Percentiles rank a stretch among this genome's conserved stretches.
Conservation (phyloP, 2,113 vertebrate genomes). For the Ornithorhynchus anatinus region DNA sequence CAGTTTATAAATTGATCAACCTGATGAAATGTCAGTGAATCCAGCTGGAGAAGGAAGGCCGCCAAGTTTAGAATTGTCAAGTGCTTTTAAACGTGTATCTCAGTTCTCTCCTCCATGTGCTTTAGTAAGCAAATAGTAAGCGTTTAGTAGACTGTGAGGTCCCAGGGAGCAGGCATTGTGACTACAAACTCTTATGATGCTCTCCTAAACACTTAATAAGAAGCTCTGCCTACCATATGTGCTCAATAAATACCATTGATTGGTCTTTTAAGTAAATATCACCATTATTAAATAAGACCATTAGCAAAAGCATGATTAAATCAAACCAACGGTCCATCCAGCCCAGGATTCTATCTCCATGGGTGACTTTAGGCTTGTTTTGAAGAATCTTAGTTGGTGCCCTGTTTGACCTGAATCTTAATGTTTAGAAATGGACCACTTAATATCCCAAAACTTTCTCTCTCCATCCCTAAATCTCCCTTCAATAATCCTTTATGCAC, state of each 20-base stretch:
- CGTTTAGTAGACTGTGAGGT: background rate
- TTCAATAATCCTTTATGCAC: no score
- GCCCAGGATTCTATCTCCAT: no score
- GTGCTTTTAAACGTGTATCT: background rate
- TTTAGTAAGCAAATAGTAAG: background rate
- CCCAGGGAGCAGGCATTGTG: background rate
- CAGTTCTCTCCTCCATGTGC: background rate
- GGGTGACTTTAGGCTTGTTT: no score
- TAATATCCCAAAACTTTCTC: no score
- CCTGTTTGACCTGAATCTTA: no score
- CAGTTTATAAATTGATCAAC: conserved; percentile 13
- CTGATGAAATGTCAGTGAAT: conserved; percentile 32
- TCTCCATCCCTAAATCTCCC: no score
- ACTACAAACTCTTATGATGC: background rate
- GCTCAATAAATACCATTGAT: background rate
- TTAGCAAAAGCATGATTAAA: no score
- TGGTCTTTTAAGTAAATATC: background rate
- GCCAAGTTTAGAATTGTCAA: background rate
- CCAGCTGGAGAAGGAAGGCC: background rate
- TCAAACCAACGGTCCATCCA: no score
- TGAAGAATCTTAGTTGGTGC: no score
- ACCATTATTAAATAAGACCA: no score
- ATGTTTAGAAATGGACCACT: no score
- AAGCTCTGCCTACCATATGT: background rate
- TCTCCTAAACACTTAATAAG: background rate